phyloP scores from a whole-genome alignment of 2,113 vertebrate species.

The Callionymus lyra region DNA sequence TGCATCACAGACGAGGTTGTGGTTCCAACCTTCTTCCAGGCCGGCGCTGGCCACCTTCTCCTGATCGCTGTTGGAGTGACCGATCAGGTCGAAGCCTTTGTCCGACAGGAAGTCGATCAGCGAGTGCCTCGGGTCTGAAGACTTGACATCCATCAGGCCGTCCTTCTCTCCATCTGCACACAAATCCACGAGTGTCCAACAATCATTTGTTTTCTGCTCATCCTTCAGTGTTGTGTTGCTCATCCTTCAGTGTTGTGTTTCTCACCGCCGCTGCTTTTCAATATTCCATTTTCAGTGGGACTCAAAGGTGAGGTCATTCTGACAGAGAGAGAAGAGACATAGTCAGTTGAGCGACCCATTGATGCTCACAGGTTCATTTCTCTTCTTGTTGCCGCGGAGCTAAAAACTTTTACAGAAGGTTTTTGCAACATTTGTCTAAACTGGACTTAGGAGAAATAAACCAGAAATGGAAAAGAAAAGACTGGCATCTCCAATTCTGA shows the following conservation, averaged over 20 bases:
- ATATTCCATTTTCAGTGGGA: constrained; percentile 58
- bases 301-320: constrained; percentile 43
- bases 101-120: constrained; percentile 65
- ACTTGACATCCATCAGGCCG: constrained; percentile 48
- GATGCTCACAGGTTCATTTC: background rate
- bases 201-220: background rate
- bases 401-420: too few relatives aligned
- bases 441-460: too few relatives aligned
- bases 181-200: constrained; percentile 14
- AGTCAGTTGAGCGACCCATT: constrained; percentile 7
- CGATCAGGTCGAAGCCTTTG: constrained; percentile 59
- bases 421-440: too few relatives aligned
- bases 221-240: constrained; percentile 5
- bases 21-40: constrained; percentile 63
- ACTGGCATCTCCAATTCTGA: too few relatives aligned
- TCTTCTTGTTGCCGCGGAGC: too few relatives aligned
- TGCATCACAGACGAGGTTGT: background rate
- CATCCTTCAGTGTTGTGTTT: background rate
- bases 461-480: too few relatives aligned
- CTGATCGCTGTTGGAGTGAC: constrained; percentile 49
- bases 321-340: constrained; percentile 17
- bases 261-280: constrained; percentile 57
- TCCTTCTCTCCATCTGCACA: constrained; percentile 60
- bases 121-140: constrained; percentile 34
- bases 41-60: constrained; percentile 55